Conservation (phyloP, 2,888 invertebrate species). For the Tenthredo mesomela region DNA sequence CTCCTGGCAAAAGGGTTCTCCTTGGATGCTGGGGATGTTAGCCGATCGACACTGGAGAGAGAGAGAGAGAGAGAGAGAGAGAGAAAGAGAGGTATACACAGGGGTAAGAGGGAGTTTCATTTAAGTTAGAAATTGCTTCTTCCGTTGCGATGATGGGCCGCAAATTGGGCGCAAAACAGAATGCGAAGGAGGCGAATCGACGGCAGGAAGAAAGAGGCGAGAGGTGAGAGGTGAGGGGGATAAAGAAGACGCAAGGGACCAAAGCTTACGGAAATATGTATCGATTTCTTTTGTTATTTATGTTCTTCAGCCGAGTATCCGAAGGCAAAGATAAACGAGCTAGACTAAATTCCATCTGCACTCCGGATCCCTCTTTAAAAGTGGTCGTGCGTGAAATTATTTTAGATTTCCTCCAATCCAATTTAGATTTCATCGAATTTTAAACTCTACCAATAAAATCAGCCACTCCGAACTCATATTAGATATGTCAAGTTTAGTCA, state of each 20-base stretch:
- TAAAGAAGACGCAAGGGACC: constrained; percentile 53
- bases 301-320: constrained; percentile 8
- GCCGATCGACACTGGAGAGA: constrained; percentile 45
- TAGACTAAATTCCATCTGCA: constrained; percentile 38
- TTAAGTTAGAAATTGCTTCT: constrained; percentile 79
- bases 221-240: constrained; percentile 59
- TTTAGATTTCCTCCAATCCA: not conserved
- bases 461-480: not conserved
- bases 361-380: not conserved
- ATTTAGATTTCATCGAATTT: constrained; percentile 6
- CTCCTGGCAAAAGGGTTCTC: constrained; percentile 44
- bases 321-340: constrained; percentile 33
- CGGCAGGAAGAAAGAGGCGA: constrained; percentile 57
- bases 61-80: not conserved
- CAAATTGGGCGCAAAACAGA: constrained; percentile 77
- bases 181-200: constrained; percentile 55
- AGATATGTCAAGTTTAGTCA: not conserved
- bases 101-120: constrained; percentile 72
- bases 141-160: constrained; percentile 78
- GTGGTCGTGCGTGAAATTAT: constrained; percentile 34
- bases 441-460: not conserved
- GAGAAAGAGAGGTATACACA: constrained; percentile 35
- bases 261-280: constrained; percentile 46
- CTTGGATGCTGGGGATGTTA: constrained; percentile 43
- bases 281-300: constrained; percentile 48